A percentile compares a stretch with the other conserved stretches of the same genome.
Evolutionary conservation across 2,888 invertebrate species (phyloP).

Genomic region (Tipula confusa): DNA sequence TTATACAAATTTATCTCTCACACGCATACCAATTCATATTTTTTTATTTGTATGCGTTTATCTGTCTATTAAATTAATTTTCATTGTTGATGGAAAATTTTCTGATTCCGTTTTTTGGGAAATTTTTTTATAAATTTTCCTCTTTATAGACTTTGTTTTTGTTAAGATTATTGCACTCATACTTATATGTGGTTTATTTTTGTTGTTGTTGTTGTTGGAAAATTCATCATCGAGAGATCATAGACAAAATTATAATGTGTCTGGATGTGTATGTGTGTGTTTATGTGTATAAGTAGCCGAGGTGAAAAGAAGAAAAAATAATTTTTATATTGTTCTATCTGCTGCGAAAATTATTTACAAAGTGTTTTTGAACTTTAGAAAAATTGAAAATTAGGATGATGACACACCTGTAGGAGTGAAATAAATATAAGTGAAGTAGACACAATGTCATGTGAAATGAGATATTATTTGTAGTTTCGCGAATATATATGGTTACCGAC

Average conservation of each 20-base stretch:
- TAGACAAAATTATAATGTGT: background rate
- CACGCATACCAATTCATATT: background rate
- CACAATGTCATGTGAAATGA: background rate
- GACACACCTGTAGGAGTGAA: slow-evolving; percentile 20
- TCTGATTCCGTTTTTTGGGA: background rate
- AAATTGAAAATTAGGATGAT: background rate
- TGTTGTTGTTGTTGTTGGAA: background rate
- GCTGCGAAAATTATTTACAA: background rate
- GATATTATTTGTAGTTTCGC: background rate
- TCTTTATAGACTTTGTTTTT: background rate
- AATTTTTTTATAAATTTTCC: slow-evolving; percentile 7
- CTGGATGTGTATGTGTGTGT: background rate
- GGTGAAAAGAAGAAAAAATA: background rate
- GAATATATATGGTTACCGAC: no score
- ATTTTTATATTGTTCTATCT: background rate
- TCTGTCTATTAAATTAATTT: background rate
- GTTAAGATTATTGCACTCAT: background rate
- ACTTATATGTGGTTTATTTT: background rate
- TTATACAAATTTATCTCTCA: background rate
- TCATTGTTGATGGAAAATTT: background rate
- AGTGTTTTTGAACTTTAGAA: background rate
- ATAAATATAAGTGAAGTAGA: background rate
- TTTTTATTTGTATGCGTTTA: background rate
- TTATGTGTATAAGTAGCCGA: background rate
- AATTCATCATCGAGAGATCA: background rate